Percentiles rank a stretch among this genome's conserved stretches.
Conservation (phyloP, 2,888 invertebrate genomes). For the Polymixis flavicincta region DNA sequence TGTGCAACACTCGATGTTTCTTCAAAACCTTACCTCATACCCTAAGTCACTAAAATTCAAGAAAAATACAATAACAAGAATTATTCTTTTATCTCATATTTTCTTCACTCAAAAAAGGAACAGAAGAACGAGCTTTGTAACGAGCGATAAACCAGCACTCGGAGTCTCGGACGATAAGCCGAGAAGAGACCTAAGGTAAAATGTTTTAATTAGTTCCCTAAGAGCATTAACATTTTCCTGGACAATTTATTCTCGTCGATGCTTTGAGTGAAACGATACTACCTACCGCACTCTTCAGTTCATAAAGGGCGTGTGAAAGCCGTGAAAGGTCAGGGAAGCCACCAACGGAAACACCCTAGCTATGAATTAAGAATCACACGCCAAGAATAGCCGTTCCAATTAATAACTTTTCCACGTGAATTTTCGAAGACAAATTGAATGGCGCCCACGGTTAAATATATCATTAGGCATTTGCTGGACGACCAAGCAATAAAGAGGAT, state of each 20-base stretch:
- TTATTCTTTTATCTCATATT: slow-evolving; percentile 7
- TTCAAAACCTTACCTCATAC: neutral
- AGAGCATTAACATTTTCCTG: slow-evolving; percentile 11
- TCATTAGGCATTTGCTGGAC: slow-evolving; percentile 39
- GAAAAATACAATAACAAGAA: neutral
- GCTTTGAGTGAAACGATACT: neutral
- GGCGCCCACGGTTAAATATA: slow-evolving; percentile 37
- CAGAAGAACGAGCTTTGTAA: neutral
- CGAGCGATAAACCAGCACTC: neutral
- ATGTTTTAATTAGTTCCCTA: slow-evolving; percentile 16
- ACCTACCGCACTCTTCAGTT: neutral
- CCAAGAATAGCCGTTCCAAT: slow-evolving; percentile 40
- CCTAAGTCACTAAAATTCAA: neutral
- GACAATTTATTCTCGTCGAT: slow-evolving; percentile 2
- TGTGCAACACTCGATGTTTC: neutral
- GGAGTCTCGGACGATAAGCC: slow-evolving; percentile 8
- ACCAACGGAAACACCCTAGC: slow-evolving; percentile 68
- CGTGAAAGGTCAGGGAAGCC: slow-evolving; percentile 73
- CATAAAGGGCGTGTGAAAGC: slow-evolving; percentile 32
- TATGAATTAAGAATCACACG: slow-evolving; percentile 70
- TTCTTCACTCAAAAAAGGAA: neutral
- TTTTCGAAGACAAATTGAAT: slow-evolving; percentile 32
- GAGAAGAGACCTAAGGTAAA: neutral
- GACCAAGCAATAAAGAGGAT: slow-evolving; percentile 32
- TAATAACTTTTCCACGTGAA: slow-evolving; percentile 28